Conservation (phyloP, 2,888 invertebrate species). For the Octodonta nipae region DNA sequence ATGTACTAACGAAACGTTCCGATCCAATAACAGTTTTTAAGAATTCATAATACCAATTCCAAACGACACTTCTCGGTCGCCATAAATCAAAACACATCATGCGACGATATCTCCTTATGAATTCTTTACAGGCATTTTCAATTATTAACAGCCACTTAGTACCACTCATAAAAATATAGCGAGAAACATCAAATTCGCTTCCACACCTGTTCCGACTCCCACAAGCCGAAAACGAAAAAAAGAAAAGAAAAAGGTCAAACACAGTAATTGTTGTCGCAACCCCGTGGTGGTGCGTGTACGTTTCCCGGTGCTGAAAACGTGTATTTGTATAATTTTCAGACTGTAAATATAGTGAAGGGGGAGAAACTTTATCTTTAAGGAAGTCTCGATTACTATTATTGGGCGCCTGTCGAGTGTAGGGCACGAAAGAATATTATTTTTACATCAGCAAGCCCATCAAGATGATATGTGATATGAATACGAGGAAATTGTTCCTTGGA, state of each 20-base stretch:
- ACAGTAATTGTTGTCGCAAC: constrained; percentile 1
- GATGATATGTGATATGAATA: no score
- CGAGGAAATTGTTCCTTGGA: constrained; percentile 2
- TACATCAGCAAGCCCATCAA: constrained; percentile 10
- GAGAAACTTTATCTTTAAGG: constrained; percentile 25
- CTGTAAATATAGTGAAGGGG: constrained; percentile 28
- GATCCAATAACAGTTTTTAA: no score
- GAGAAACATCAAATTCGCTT: constrained; percentile 1
- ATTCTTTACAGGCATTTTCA: no score
- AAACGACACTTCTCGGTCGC: no score
- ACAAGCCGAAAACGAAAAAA: no score
- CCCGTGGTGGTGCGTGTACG: constrained; percentile 1
- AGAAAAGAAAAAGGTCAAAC: not conserved
- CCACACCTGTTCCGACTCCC: constrained; percentile 1
- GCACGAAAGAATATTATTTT: constrained; percentile 14
- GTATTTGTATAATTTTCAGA: constrained; percentile 31
- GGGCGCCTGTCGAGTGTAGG: constrained; percentile 7
- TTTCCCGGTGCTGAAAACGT: constrained; percentile 15
- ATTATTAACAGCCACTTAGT: no score
- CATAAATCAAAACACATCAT: no score
- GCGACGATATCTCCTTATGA: no score
- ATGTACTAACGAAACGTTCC: no score
- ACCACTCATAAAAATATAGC: constrained; percentile 1
- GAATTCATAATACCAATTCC: no score
- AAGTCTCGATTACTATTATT: not conserved